Conservation (phyloP, 1,140 invertebrate species). For the Panonychus citri region DNA sequence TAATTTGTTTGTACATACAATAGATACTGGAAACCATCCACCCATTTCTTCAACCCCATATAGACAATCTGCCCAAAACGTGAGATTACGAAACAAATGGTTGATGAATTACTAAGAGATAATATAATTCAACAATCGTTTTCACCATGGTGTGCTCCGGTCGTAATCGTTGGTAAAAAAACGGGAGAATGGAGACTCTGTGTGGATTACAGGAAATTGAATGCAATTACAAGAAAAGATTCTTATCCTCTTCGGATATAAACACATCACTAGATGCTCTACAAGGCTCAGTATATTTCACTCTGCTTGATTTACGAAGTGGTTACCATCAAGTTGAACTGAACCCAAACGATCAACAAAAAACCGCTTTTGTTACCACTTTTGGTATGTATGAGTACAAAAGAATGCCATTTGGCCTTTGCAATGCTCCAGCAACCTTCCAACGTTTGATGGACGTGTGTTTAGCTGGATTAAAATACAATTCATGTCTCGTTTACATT, state of each 20-base stretch:
- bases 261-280: background rate
- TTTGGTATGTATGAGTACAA: conserved; percentile 16
- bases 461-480: background rate
- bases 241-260: conserved; percentile 26
- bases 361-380: conserved; percentile 18
- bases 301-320: conserved; percentile 17
- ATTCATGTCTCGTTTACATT: too few relatives aligned
- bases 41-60: too few relatives aligned
- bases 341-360: conserved; percentile 14
- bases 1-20: too few relatives aligned
- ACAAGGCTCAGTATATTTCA: background rate
- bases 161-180: conserved; percentile 26
- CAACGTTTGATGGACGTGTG: background rate
- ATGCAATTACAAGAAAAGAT: conserved; percentile 23
- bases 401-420: conserved; percentile 23
- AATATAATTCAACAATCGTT: too few relatives aligned
- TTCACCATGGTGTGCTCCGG: conserved; percentile 13
- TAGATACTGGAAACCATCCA: too few relatives aligned
- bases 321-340: conserved; percentile 21
- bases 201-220: conserved; percentile 25
- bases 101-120: too few relatives aligned
- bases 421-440: background rate
- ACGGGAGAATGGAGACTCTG: conserved; percentile 17
- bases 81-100: too few relatives aligned
- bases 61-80: too few relatives aligned